Evolutionary conservation across 2,888 invertebrate species (phyloP).

Genomic region (Ischnus inquisitorius): DNA sequence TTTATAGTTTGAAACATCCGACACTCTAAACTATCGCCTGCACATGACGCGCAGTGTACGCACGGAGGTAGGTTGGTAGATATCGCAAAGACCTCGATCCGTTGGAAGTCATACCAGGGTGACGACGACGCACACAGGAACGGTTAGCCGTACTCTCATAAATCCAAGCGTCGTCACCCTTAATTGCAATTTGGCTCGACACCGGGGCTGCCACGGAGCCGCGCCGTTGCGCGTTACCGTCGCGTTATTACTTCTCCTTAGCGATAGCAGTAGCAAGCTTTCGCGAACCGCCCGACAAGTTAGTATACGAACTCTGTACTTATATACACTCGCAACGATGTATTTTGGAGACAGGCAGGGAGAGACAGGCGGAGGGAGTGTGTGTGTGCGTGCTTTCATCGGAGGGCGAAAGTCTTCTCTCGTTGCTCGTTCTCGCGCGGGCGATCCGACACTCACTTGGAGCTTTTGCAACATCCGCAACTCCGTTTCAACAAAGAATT

Average conservation of each 20-base stretch:
- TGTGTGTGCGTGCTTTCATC: constrained; percentile 40
- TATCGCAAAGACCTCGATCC: constrained; percentile 39
- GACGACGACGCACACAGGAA: constrained; percentile 12
- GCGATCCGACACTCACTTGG: constrained; percentile 42
- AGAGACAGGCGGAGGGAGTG: background rate
- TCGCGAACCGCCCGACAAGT: constrained; percentile 69
- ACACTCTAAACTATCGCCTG: constrained; percentile 14
- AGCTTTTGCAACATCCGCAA: constrained; percentile 41
- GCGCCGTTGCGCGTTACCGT: constrained; percentile 61
- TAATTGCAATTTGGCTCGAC: constrained; percentile 79
- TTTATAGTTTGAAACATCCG: background rate
- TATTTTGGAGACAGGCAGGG: background rate
- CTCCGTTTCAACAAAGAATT: constrained; percentile 16
- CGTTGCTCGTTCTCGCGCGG: constrained; percentile 23
- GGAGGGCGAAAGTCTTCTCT: constrained; percentile 35
- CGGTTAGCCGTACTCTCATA: constrained; percentile 74
- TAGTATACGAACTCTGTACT: constrained; percentile 39
- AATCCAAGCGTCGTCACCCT: constrained; percentile 77
- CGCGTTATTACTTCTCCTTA: constrained; percentile 74
- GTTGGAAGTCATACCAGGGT: constrained; percentile 25
- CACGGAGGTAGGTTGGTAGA: constrained; percentile 17
- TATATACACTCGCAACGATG: constrained; percentile 48
- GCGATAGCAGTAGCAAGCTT: constrained; percentile 64
- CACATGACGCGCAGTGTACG: background rate
- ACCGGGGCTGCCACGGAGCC: constrained; percentile 69